Conservation (phyloP, 2,797 vertebrate species). For the Forpus xanthops region DNA sequence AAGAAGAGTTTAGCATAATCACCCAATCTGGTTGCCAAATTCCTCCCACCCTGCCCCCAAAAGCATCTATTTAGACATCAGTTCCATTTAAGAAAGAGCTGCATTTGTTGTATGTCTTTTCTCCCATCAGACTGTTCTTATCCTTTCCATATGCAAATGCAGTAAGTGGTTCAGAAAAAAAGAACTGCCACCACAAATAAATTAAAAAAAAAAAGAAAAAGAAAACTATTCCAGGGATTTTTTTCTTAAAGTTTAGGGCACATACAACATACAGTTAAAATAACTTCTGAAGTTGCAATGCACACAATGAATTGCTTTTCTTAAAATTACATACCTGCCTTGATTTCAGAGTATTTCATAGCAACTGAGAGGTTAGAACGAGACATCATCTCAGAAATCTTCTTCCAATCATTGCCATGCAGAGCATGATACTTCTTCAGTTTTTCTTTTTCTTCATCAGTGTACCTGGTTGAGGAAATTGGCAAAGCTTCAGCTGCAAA, state of each 20-base stretch:
- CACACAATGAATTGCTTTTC: background rate
- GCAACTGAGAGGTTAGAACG: conserved; percentile 73
- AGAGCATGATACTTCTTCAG: conserved; percentile 67
- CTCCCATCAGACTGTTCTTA: background rate
- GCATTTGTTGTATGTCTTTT: background rate
- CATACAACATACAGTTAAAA: background rate
- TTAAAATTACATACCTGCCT: conserved; percentile 36
- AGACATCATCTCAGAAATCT: conserved; percentile 73
- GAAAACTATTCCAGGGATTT: background rate
- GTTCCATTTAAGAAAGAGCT: background rate
- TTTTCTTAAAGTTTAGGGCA: background rate
- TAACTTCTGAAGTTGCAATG: background rate
- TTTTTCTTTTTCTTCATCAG: conserved; percentile 56
- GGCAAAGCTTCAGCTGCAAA: background rate
- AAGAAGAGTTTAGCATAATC: background rate
- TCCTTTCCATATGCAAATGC: background rate
- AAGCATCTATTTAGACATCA: background rate
- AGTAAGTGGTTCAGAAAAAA: background rate
- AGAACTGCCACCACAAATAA: background rate
- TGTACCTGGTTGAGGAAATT: conserved; percentile 61
- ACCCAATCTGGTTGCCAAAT: background rate
- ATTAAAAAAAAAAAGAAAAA: background rate
- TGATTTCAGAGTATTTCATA: conserved; percentile 76
- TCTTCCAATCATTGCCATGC: conserved; percentile 79
- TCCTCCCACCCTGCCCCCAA: background rate